Percentiles rank a stretch among this genome's conserved stretches.
Conservation (phyloP, 2,888 invertebrate genomes). For the Hemaris fuciformis region DNA sequence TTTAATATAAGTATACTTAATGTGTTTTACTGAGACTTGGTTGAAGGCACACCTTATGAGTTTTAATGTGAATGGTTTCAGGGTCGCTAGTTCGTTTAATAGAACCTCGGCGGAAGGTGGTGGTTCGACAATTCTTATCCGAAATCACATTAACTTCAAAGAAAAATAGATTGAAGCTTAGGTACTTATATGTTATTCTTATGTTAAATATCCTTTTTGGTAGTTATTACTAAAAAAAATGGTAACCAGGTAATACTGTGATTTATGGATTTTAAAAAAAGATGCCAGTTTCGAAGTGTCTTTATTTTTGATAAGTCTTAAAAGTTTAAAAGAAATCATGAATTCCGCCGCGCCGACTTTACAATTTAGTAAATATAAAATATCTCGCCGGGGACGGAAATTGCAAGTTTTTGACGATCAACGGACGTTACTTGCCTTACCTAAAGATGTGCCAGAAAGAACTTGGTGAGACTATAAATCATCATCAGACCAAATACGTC, state of each 20-base stretch:
- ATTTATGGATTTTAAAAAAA: not conserved
- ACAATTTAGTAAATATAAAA: slow-evolving; percentile 44
- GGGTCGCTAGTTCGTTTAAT: too few species aligned
- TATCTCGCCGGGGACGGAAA: slow-evolving; percentile 61
- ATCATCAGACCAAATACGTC: too few species aligned
- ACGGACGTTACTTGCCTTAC: slow-evolving; percentile 54
- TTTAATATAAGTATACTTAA: too few species aligned
- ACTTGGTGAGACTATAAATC: slow-evolving; percentile 70
- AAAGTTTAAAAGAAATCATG: not conserved
- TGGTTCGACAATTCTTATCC: too few species aligned
- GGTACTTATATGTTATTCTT: too few species aligned
- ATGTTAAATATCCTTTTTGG: not conserved
- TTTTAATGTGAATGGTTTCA: too few species aligned
- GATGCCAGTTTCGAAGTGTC: not conserved
- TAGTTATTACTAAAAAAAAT: not conserved
- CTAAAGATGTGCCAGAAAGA: slow-evolving; percentile 67
- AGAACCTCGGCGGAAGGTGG: too few species aligned
- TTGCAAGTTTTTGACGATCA: slow-evolving; percentile 58
- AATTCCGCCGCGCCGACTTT: not conserved
- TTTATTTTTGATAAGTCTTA: not conserved
- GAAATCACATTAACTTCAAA: too few species aligned
- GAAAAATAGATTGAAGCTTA: too few species aligned
- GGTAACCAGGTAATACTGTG: not conserved
- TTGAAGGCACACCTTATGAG: too few species aligned
- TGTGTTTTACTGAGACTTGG: too few species aligned